phyloP scores from a whole-genome alignment of 2,113 vertebrate genomes.

The Trinectes maculatus region DNA sequence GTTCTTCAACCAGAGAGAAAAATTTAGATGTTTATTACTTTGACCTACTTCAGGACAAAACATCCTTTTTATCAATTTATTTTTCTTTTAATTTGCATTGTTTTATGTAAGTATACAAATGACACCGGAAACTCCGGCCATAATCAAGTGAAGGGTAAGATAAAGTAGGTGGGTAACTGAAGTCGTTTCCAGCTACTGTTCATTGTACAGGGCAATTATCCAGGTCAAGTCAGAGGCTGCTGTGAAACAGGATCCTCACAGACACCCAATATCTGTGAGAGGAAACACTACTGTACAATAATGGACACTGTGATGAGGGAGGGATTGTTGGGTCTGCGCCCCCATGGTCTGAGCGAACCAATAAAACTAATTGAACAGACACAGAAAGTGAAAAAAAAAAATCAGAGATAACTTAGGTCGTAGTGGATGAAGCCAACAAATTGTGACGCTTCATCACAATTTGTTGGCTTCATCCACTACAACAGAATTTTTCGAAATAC shows the following conservation, averaged over 20 bases:
- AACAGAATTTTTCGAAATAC: not conserved
- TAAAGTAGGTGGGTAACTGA: not conserved
- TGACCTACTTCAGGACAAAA: too few relatives aligned
- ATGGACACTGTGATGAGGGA: not conserved
- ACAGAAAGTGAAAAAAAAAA: not conserved
- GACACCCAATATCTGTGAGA: constrained; percentile 45
- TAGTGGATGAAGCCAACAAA: too few relatives aligned
- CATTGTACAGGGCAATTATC: constrained; percentile 22
- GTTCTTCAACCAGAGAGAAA: too few relatives aligned
- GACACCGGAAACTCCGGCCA: not conserved
- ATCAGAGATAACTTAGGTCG: too few relatives aligned
- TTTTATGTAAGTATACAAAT: too few relatives aligned
- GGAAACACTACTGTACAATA: constrained; percentile 14
- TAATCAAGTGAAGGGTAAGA: not conserved
- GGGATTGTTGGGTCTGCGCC: not conserved
- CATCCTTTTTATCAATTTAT: too few relatives aligned
- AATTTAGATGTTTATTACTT: too few relatives aligned
- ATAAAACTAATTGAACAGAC: not conserved
- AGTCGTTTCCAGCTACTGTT: constrained; percentile 22
- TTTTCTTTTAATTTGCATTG: too few relatives aligned
- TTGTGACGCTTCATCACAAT: too few relatives aligned
- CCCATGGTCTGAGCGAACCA: not conserved
- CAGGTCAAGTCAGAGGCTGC: constrained; percentile 21
- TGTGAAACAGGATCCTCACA: constrained; percentile 33
- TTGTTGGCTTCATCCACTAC: too few relatives aligned